These are phyloP conservation scores for Crenichthys baileyi DNA, from an alignment of 2,797 vertebrate genomes.

Conservation along the genomic window DNA sequence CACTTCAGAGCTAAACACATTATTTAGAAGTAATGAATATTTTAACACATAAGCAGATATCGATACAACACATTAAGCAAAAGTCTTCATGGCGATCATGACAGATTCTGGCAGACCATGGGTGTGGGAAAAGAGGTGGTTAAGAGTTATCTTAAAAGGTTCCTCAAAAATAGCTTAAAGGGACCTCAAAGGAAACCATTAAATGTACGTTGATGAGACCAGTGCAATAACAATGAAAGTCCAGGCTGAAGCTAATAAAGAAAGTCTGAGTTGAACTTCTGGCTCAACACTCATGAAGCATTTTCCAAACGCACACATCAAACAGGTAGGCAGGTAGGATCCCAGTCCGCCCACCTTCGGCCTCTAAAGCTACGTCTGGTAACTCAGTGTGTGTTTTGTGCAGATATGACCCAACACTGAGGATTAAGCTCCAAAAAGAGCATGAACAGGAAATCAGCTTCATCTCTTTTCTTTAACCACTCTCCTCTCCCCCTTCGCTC, in stretches of 20 bases:
- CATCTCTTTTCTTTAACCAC: conserved; percentile 37
- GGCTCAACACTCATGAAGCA: conserved; percentile 38
- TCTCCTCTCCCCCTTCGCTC: conserved; percentile 16
- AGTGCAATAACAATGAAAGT: neutral
- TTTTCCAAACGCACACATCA: conserved; percentile 61
- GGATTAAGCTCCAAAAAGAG: conserved; percentile 39
- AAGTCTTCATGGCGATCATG: neutral
- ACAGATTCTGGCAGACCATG: neutral
- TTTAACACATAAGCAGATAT: no score
- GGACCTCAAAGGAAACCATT: neutral
- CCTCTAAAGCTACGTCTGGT: conserved; percentile 62
- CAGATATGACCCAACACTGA: conserved; percentile 56
- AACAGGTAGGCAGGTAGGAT: conserved; percentile 69
- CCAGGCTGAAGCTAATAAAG: conserved; percentile 3
- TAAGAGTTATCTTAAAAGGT: no score
- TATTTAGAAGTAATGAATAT: no score
- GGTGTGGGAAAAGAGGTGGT: no score
- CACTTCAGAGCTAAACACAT: no score
- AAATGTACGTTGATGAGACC: neutral
- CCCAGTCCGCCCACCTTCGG: conserved; percentile 66
- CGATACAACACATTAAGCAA: no score
- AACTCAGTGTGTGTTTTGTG: conserved; percentile 40
- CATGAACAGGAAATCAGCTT: conserved; percentile 37
- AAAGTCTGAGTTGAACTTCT: conserved; percentile 1
- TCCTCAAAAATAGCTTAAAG: no score